A percentile compares a stretch with the other conserved stretches of the same genome.
Evolutionary conservation across 2,797 vertebrate genomes (phyloP).

Genomic region (Pyrocephalus nanus): DNA sequence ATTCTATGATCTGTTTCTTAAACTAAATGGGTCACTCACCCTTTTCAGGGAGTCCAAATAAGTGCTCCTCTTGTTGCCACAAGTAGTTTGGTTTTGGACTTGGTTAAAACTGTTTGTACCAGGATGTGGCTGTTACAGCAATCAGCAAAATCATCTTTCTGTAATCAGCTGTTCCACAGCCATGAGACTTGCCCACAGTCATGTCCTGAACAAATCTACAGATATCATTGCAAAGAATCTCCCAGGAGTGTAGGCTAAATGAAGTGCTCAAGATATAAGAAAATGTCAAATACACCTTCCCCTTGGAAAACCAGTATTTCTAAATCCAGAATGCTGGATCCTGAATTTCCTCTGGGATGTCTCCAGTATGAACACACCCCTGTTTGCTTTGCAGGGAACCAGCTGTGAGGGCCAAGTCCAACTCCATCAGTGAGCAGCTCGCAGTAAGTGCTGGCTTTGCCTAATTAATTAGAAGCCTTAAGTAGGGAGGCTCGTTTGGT

Average conservation of each 20-base stretch:
- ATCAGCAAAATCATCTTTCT: background rate
- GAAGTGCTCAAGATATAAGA: background rate
- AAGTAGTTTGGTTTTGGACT: background rate
- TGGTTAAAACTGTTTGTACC: background rate
- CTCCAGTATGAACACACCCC: background rate
- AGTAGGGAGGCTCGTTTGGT: background rate
- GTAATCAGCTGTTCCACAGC: background rate
- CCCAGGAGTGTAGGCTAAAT: background rate
- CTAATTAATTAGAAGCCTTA: background rate
- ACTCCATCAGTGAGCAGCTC: constrained; percentile 90
- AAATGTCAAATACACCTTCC: background rate
- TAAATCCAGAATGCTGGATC: background rate
- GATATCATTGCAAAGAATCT: background rate
- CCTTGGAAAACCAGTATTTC: background rate
- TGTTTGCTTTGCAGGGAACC: constrained; percentile 81
- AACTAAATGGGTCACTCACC: background rate
- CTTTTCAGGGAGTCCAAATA: background rate
- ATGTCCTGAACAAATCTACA: background rate
- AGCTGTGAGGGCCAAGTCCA: constrained; percentile 86
- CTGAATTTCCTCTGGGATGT: background rate
- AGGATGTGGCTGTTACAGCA: background rate
- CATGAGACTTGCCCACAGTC: background rate
- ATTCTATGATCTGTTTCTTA: background rate
- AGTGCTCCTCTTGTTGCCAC: background rate
- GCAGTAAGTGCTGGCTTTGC: constrained; percentile 72